phyloP scores from a whole-genome alignment of 2,797 vertebrate genomes.

The Lepilemur septentrionalis region DNA sequence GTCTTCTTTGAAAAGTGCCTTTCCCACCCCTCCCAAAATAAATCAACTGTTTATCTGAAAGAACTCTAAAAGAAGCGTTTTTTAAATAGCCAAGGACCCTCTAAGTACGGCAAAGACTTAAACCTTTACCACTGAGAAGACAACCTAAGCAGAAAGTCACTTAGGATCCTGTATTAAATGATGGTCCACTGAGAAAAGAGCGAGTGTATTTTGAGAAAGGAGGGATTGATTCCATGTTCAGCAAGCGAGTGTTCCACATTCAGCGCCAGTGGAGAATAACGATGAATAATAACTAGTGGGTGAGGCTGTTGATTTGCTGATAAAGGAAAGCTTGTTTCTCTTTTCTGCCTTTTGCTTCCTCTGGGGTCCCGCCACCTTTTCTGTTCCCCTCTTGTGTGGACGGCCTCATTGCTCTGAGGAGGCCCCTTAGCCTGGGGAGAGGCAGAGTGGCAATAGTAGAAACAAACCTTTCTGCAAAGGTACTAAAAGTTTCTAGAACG shows the following conservation, averaged over 20 bases:
- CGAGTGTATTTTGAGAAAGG: not conserved
- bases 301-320: not conserved
- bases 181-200: not conserved
- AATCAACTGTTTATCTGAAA: not conserved
- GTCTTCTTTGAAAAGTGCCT: constrained; percentile 47
- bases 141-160: not conserved
- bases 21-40: not conserved
- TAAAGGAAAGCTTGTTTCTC: not conserved
- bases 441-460: not conserved
- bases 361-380: not conserved
- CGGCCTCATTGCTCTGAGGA: not conserved
- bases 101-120: not conserved
- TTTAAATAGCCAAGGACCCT: not conserved
- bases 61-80: not conserved
- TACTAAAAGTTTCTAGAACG: constrained; percentile 44
- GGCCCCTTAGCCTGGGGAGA: not conserved
- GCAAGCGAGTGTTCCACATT: not conserved
- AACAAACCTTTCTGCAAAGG: not conserved
- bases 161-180: not conserved
- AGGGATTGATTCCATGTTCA: accelerated
- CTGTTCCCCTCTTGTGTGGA: not conserved
- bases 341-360: constrained; percentile 8
- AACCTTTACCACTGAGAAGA: not conserved
- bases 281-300: not conserved
- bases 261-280: not conserved